Base-by-base conservation (phyloP, 1,140 invertebrate genomes). In the Zeugodacus cucurbitae region DNA sequence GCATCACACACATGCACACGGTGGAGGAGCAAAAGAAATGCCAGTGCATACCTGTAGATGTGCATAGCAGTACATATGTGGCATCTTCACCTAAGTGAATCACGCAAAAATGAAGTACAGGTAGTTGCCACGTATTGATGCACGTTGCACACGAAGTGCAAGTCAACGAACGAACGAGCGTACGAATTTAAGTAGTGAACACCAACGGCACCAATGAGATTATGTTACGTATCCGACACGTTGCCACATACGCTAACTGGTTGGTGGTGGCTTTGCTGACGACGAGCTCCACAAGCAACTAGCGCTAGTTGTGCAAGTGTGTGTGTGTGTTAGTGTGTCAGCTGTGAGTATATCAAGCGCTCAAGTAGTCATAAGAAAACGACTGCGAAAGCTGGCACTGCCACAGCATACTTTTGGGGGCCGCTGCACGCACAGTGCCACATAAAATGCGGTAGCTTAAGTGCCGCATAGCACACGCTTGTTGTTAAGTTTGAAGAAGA, bases 361-460 rank as follows among this genome's bases (percentile, higher is more conserved):
- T n/a, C 41, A 82, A 48, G 74, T 82, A 82, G 44, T 82, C 74
- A 48, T 82, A 48, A 82, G 74, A 48, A 82, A 34, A 34, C 29
- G 37, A 44, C 41, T 82, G 22, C 34, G 3, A 82, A 14, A 82
- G 74, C 37, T 44, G 34, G 1, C 4, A 37, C 29, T 67, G 70
- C 70, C 44, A n/a, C 41, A 41, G 41, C 74, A 26, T 82, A 82
- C 41, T 82, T 82, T 82, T 48, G 37, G 74, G 44, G 29, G 37
- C 41, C 3, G 22, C n/a, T 14, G 22, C n/a, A 82, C 74, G 37
- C 74, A 48, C 41, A 44, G 74, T 48, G n/a, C 74, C 74, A 82
- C 74, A 82, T 82, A 82, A 82, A 82, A 82, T 82, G 74, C 41
- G 74, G 41, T 82, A 54, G 74, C 48, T 82, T 82, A 82, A 82